Conservation (phyloP, 2,888 invertebrate species). For the Epinotia brunnichana region DNA sequence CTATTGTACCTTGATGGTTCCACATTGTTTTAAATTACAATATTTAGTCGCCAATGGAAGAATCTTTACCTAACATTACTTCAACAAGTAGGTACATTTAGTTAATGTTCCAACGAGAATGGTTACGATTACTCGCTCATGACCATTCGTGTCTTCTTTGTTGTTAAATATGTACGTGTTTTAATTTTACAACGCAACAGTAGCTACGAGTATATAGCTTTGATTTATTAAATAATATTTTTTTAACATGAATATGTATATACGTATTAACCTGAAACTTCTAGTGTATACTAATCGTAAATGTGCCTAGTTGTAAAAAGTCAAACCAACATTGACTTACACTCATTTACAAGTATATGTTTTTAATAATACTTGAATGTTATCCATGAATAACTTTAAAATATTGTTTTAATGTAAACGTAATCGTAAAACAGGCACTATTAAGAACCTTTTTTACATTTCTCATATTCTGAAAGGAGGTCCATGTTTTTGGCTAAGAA, state of each 20-base stretch:
- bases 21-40: constrained; percentile 40
- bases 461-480: too few species aligned
- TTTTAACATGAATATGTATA: neutral
- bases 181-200: constrained; percentile 14
- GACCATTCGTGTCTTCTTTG: constrained; percentile 32
- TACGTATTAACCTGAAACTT: too few species aligned
- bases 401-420: too few species aligned
- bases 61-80: constrained; percentile 24
- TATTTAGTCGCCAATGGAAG: constrained; percentile 38
- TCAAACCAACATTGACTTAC: too few species aligned
- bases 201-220: constrained; percentile 27
- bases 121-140: constrained; percentile 29
- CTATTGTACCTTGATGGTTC: constrained; percentile 20
- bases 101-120: constrained; percentile 30
- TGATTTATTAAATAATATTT: constrained; percentile 6
- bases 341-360: too few species aligned
- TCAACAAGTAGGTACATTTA: constrained; percentile 30
- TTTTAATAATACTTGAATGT: too few species aligned
- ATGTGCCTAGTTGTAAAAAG: too few species aligned
- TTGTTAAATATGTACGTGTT: constrained; percentile 28
- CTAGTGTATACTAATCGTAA: too few species aligned
- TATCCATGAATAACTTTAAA: too few species aligned
- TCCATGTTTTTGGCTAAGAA: too few species aligned
- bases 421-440: too few species aligned
- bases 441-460: too few species aligned